Conservation (phyloP, 30 jellyfish, hydroid and myxozoan genomes). For the Hydractinia echinata region DNA sequence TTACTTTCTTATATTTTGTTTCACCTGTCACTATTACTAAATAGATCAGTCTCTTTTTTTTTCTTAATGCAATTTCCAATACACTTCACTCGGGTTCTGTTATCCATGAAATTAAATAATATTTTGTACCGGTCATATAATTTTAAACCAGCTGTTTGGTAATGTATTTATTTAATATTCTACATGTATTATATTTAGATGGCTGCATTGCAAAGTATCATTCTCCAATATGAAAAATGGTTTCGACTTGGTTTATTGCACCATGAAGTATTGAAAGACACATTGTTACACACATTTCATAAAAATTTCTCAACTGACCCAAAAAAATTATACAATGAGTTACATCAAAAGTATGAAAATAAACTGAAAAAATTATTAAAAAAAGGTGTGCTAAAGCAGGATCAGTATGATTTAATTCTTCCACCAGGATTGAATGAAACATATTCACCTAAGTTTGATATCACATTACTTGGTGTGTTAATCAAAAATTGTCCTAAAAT, state of each 20-base stretch:
- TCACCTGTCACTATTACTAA: no score
- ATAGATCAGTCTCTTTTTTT: no score
- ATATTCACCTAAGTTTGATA: neutral
- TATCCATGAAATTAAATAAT: no score
- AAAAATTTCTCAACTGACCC: neutral
- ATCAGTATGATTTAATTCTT: neutral
- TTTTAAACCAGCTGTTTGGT: no score
- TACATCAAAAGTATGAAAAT: neutral
- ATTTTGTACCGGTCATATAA: no score
- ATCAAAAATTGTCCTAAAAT: neutral
- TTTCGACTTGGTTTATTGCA: neutral
- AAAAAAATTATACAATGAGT: neutral
- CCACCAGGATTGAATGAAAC: conserved; percentile 5
- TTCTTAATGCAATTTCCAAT: no score
- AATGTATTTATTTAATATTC: no score
- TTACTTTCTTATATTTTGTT: no score
- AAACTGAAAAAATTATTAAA: neutral
- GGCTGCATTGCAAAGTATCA: neutral
- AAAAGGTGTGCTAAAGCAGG: neutral
- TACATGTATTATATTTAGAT: no score
- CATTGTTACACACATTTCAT: neutral
- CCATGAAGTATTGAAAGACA: neutral
- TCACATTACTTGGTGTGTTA: neutral
- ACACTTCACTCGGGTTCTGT: no score
- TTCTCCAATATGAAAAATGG: neutral